Evolutionary conservation across 2,797 vertebrate genomes (phyloP), one percentile per base, ranked within the genome.

Genomic region (Clarias laeviceps): DNA sequence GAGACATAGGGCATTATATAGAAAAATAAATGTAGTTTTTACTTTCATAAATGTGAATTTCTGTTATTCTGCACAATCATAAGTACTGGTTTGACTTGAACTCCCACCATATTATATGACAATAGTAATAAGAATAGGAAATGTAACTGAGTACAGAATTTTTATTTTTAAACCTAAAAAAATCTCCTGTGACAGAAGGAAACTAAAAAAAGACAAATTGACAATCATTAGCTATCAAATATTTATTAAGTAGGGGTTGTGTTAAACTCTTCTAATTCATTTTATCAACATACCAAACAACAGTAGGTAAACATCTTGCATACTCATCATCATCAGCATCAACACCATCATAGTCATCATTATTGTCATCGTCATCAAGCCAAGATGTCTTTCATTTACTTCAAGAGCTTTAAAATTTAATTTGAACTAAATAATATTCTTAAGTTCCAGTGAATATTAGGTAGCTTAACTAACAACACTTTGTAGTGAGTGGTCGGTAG

Each of bases 221-320:
- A 76, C 29, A 85, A 56, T 79, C 32, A 76, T 66, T 73, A 87
- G 74, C 64, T 84, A 83, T 81, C 45, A 72, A 84, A 85, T 29
- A 62, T 89, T 87, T 89, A 87, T 88, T 89, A 77, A 88, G 74
- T 81, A 64, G 54, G 68, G 32, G 27, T 68, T 18, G 24, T 69
- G 61, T 29, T 83, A 82, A 61, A 69, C 72, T 77, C 72, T 73
- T 73, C n/a, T 86, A 24, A 86, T 73, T 82, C 40, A 80, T 40
- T 73, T 66, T 27, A 81, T 80, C 72, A 82, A 66, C 62, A 86
- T 84, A 50, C 73, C 74, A 86, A 54, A 88, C 64, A 87, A 69
- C 82, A 84, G 65, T 18, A 76, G 57, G 69, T 37, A 56, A 68
- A 34, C 76, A 80, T 81, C 80, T 84, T 45, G 62, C 34, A 83